Conservation (phyloP, 2,113 vertebrate genomes). For the Bubo blakistoni region DNA sequence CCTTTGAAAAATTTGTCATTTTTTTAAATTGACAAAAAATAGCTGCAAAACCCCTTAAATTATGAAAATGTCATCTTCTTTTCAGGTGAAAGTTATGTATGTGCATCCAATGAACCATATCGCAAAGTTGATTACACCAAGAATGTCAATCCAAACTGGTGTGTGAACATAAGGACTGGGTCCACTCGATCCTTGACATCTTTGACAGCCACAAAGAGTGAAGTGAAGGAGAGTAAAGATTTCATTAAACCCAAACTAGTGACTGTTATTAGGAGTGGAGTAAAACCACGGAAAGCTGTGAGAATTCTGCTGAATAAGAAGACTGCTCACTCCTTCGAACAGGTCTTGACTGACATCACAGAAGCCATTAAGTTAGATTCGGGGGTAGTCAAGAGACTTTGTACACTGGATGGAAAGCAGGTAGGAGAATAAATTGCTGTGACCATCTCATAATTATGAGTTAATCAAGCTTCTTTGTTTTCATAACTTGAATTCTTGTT, state of each 20-base stretch:
- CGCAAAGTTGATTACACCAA: conserved; percentile 94
- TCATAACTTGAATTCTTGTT: neutral
- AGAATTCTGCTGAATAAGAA: conserved; percentile 97
- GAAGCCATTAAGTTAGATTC: conserved; percentile 98
- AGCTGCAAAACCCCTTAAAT: neutral
- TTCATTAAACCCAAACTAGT: conserved; percentile 97
- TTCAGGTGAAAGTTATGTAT: conserved; percentile 96
- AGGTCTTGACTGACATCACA: conserved; percentile 96
- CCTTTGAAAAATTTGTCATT: neutral
- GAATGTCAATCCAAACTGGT: conserved; percentile 97
- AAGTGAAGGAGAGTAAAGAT: conserved; percentile 87
- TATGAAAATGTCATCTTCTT: neutral
- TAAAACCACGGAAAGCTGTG: conserved; percentile 95
- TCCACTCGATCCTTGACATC: conserved; percentile 81
- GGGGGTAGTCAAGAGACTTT: conserved; percentile 92
- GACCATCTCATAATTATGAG: neutral
- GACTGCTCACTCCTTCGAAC: conserved; percentile 96
- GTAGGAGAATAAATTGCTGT: conserved; percentile 69
- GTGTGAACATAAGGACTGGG: conserved; percentile 85
- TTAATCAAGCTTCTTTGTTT: neutral
- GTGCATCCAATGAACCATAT: conserved; percentile 91
- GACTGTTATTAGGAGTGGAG: conserved; percentile 95
- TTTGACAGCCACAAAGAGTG: conserved; percentile 74
- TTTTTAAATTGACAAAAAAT: neutral
- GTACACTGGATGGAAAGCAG: conserved; percentile 95